These are phyloP conservation scores for Popillia japonica DNA, from an alignment of 1,140 invertebrate genomes.

Conservation along the genomic window DNA sequence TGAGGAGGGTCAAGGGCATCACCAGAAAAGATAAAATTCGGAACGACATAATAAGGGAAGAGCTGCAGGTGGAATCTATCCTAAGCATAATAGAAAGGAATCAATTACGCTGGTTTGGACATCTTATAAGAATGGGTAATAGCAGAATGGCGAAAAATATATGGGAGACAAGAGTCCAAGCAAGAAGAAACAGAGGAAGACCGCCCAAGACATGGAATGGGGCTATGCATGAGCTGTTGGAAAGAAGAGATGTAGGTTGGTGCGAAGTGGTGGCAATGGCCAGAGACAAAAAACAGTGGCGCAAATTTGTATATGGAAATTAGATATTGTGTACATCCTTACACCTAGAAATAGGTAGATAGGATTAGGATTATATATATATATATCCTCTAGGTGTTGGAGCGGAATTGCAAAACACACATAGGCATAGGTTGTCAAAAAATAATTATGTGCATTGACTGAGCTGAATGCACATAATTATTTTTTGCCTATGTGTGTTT, in stretches of 20 bases:
- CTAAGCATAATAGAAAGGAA: no score
- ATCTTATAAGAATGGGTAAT: background rate
- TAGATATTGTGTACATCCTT: conserved; percentile 14
- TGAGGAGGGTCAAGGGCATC: conserved; percentile 2
- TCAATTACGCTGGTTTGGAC: background rate
- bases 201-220: background rate
- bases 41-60: background rate
- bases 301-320: conserved; percentile 19
- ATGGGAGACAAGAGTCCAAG: conserved; percentile 3
- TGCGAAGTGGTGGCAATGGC: background rate
- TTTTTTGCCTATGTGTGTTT: no score
- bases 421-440: no score
- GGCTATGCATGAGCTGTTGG: background rate
- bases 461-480: no score
- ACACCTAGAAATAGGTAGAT: conserved; percentile 3
- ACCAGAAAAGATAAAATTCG: background rate
- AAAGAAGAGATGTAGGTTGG: background rate
- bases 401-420: no score
- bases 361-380: conserved; percentile 2
- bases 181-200: background rate
- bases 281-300: background rate
- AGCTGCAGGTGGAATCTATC: background rate
- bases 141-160: background rate
- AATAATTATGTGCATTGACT: no score
- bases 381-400: no score